A percentile compares a stretch with the other conserved stretches of the same genome.
Evolutionary conservation across 2,888 invertebrate genomes (phyloP).

Genomic region (Parnassius apollo): DNA sequence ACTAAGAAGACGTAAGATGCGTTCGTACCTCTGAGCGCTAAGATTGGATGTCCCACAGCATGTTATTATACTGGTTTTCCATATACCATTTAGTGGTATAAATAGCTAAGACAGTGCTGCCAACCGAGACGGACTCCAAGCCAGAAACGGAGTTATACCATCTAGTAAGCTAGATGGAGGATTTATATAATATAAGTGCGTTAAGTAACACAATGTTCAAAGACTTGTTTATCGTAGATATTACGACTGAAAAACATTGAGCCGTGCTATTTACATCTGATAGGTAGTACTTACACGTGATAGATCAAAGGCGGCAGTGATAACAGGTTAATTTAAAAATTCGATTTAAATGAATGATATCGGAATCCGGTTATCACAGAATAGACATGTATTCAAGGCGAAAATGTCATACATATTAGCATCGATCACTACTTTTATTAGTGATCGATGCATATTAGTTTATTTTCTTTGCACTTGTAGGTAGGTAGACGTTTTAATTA

Average conservation of each 20-base stretch:
- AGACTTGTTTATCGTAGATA: constrained; percentile 17
- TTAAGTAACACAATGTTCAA: background rate
- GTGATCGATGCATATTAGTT: no score
- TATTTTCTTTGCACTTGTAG: constrained; percentile 47
- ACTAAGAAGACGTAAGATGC: no score
- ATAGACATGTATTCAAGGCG: constrained; percentile 31
- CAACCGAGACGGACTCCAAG: no score
- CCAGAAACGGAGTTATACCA: no score
- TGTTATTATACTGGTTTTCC: no score
- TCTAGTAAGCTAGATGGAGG: no score
- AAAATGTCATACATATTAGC: constrained; percentile 37
- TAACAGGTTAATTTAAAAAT: constrained; percentile 12
- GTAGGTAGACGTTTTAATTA: constrained; percentile 42
- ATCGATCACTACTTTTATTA: no score
- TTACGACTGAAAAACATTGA: constrained; percentile 8
- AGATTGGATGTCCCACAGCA: no score
- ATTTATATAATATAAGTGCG: no score
- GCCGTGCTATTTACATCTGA: background rate
- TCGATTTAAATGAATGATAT: constrained; percentile 14
- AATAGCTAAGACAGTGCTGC: no score
- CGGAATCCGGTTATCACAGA: constrained; percentile 30
- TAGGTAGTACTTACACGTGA: constrained; percentile 2
- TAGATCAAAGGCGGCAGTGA: constrained; percentile 17
- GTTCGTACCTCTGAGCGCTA: no score
- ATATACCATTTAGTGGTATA: no score